Evolutionary conservation across 2,797 vertebrate species (phyloP).

Genomic region (Onychomys arenicola): DNA sequence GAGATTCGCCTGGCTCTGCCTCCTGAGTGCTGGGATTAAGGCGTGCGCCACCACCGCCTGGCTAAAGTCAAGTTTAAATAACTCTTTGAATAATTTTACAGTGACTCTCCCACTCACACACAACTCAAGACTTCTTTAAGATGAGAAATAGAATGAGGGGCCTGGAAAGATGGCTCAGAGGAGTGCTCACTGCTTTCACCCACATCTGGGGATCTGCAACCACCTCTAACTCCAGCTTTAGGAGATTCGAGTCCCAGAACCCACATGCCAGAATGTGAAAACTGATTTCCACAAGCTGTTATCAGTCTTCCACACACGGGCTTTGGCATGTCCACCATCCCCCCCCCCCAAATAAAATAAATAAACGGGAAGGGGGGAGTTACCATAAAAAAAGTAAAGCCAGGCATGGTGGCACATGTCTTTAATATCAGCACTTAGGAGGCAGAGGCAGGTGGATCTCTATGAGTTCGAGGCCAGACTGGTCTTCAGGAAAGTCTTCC

Average conservation of each 20-base stretch:
- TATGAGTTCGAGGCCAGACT: not conserved
- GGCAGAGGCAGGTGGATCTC: not conserved
- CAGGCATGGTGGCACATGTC: too few relatives aligned
- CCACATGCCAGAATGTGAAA: not conserved
- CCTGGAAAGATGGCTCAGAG: not conserved
- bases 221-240: not conserved
- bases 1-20: too few relatives aligned
- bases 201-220: not conserved
- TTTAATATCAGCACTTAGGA: not conserved
- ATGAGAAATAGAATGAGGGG: not conserved
- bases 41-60: too few relatives aligned
- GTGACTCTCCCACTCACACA: not conserved
- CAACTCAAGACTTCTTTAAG: not conserved
- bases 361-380: not conserved
- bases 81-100: constrained; percentile 27
- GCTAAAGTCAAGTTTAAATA: too few relatives aligned
- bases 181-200: not conserved
- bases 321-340: not conserved
- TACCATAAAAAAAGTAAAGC: not conserved
- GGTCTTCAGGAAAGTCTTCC: not conserved
- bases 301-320: not conserved
- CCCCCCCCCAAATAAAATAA: not conserved
- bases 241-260: not conserved
- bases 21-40: too few relatives aligned
- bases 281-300: not conserved